Conservation (phyloP, 2,113 vertebrate species). For the Melanerpes formicivorus region DNA sequence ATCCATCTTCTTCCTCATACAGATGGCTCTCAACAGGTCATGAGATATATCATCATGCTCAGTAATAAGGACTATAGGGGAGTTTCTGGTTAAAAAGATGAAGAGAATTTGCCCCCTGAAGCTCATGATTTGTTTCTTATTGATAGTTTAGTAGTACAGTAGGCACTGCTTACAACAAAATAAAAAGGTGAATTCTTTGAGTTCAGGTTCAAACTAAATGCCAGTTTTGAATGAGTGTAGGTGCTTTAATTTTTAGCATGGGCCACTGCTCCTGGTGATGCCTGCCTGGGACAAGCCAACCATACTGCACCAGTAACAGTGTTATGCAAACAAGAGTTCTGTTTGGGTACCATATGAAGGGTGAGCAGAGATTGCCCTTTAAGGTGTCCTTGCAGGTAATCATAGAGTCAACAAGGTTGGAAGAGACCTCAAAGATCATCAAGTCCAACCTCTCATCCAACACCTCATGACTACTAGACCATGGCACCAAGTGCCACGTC, state of each 20-base stretch:
- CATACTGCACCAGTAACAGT: neutral
- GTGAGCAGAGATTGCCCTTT: neutral
- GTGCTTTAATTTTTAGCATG: neutral
- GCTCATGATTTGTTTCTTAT: neutral
- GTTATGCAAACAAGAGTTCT: neutral
- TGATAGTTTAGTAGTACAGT: neutral
- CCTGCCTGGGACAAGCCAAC: rapidly evolving
- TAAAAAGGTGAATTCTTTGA: neutral
- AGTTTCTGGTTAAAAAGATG: neutral
- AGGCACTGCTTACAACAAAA: neutral
- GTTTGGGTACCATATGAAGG: neutral
- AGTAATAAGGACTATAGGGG: neutral
- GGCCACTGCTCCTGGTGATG: neutral
- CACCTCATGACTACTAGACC: too few relatives aligned
- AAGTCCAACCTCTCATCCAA: too few relatives aligned
- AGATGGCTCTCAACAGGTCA: neutral
- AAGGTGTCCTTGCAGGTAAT: neutral
- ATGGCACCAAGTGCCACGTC: too few relatives aligned
- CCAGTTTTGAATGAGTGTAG: neutral
- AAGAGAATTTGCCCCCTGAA: neutral
- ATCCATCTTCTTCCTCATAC: neutral
- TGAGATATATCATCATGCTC: neutral
- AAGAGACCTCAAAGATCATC: too few relatives aligned
- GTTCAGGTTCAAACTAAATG: neutral
- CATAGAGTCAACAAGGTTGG: too few relatives aligned